These are phyloP conservation scores for Steatocranus sp. DNA, from an alignment of 2,797 vertebrate genomes.

Conservation along the genomic window DNA sequence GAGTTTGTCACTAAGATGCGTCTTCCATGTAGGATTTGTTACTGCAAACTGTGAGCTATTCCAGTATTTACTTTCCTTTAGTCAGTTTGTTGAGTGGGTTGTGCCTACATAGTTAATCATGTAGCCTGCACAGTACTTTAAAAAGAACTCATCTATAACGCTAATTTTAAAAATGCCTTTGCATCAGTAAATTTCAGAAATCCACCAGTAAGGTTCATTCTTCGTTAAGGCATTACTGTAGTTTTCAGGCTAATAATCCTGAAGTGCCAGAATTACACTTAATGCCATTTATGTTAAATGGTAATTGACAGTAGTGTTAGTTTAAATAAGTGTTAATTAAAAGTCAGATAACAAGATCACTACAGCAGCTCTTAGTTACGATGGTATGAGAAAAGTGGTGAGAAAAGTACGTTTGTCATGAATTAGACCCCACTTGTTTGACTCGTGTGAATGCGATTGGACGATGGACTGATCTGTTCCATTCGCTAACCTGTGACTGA, in stretches of 20 bases:
- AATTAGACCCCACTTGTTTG: background rate
- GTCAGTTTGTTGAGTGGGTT: background rate
- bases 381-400: background rate
- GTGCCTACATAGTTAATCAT: background rate
- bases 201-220: background rate
- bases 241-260: background rate
- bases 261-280: background rate
- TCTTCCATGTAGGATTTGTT: fast-evolving
- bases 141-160: background rate
- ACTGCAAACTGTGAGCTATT: background rate
- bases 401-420: background rate
- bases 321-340: background rate
- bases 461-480: fast-evolving
- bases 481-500: fast-evolving
- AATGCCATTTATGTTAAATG: background rate
- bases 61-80: background rate
- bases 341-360: fast-evolving
- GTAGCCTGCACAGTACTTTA: background rate
- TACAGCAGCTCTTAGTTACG: background rate
- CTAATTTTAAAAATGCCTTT: background rate
- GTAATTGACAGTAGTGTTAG: background rate
- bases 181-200: background rate
- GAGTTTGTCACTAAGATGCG: background rate
- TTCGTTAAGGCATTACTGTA: no score
- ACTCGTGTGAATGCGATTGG: background rate